Evolutionary conservation across 1,140 invertebrate species (phyloP).

Genomic region (Sitophilus oryzae): DNA sequence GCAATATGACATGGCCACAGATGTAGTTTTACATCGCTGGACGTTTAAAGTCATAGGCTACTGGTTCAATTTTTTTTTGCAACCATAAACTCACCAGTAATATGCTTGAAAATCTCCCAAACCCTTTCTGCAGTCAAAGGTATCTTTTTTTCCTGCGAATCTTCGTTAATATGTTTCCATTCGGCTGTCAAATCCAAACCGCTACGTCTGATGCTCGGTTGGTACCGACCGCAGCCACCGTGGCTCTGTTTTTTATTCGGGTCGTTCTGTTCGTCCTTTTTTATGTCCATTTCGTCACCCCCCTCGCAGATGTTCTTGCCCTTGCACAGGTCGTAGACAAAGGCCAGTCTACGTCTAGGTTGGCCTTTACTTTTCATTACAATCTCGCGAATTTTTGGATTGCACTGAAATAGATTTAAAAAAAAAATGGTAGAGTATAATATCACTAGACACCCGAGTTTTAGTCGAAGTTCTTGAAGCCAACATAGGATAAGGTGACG

Average conservation of each 20-base stretch:
- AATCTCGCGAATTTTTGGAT: constrained; percentile 97
- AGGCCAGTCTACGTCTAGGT: constrained; percentile 85
- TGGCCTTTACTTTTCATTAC: constrained; percentile 96
- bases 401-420: constrained; percentile 53
- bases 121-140: constrained; percentile 88
- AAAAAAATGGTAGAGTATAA: constrained; percentile 17
- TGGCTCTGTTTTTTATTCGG: constrained; percentile 70
- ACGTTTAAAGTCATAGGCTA: no score
- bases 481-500: no score
- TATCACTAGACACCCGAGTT: background rate
- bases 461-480: no score
- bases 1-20: no score
- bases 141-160: constrained; percentile 95
- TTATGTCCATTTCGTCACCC: constrained; percentile 92
- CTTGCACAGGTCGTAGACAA: constrained; percentile 98
- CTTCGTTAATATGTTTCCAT: constrained; percentile 98
- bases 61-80: no score
- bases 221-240: constrained; percentile 95
- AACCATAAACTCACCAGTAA: constrained; percentile 65
- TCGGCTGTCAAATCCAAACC: constrained; percentile 92
- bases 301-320: constrained; percentile 98
- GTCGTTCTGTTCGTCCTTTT: constrained; percentile 58
- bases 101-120: constrained; percentile 94
- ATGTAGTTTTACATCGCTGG: no score
- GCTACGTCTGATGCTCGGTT: constrained; percentile 82